Evolutionary conservation across 1,140 invertebrate species (phyloP), one percentile per base, ranked within the genome.

Genomic region (Goniozus legneri): DNA sequence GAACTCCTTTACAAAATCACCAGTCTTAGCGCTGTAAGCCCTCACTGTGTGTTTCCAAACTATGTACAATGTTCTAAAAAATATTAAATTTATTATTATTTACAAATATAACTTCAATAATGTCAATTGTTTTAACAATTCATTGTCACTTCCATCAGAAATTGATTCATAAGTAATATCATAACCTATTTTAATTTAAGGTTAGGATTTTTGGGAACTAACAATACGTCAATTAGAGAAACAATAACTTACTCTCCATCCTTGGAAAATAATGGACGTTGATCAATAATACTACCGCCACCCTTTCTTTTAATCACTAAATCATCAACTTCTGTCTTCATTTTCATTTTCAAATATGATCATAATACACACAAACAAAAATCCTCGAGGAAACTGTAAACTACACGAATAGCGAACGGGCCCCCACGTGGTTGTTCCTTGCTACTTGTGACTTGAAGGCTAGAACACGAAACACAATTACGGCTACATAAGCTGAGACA

Each of bases 201-300:
- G n/a, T n/a, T n/a, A n/a, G n/a, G n/a, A n/a, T n/a, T n/a, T n/a
- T n/a, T n/a, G n/a, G n/a, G n/a, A n/a, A n/a, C n/a, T n/a, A n/a
- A n/a, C n/a, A n/a, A n/a, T n/a, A n/a, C n/a, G n/a, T n/a, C n/a
- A 35, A 49, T 36, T 57, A 27, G 50, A 47, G 32, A 33, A 21
- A 16, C 27, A 22, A 52, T 38, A 52, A 78, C 82, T 80, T 75
- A 85, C 84, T 83, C 79, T 71, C 79, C 80, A 67, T 83, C 77
- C 8, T 54, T 55, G 6, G 84, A 82, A 75, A 85, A 85, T 19
- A 84, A 44, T 13, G 84, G 82, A 14, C 75, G 64, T 63, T 80
- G 72, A 56, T 79, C 73, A 15, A 85, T 77, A 52, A 85, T 77
- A 60, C 77, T 82, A 39, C 82, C 84, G 40, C 84, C 84, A 47